These are phyloP conservation scores for Chrysomela aeneicollis DNA, from an alignment of 2,888 invertebrate genomes.

Conservation along the genomic window DNA sequence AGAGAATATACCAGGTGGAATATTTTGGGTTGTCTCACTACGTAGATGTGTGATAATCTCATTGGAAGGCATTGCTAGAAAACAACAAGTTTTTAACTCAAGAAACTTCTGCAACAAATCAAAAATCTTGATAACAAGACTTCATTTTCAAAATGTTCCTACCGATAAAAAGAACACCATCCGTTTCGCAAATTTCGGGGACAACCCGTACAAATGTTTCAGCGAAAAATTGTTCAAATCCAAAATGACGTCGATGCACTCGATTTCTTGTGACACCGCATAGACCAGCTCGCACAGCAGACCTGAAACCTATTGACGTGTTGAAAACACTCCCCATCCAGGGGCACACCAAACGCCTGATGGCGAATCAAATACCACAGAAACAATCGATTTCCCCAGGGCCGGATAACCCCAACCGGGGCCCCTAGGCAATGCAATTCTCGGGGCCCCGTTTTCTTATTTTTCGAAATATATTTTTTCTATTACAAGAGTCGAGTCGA, in stretches of 20 bases:
- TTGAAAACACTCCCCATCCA: background rate
- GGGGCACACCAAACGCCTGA: too few relatives aligned
- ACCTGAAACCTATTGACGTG: constrained; percentile 35
- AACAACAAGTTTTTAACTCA: constrained; percentile 21
- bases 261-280: constrained; percentile 26
- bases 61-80: constrained; percentile 50
- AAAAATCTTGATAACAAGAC: too few relatives aligned
- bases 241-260: constrained; percentile 34
- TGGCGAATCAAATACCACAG: too few relatives aligned
- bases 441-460: too few relatives aligned
- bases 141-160: constrained; percentile 16
- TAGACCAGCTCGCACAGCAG: constrained; percentile 37
- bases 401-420: too few relatives aligned
- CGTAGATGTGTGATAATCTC: constrained; percentile 44
- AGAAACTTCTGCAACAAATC: too few relatives aligned
- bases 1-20: constrained; percentile 46
- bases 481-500: too few relatives aligned
- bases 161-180: constrained; percentile 41
- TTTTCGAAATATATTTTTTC: too few relatives aligned
- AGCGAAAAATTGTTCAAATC: constrained; percentile 37
- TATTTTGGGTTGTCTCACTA: constrained; percentile 48
- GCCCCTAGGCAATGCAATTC: too few relatives aligned
- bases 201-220: constrained; percentile 38
- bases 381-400: too few relatives aligned
- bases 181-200: constrained; percentile 39